phyloP scores from a whole-genome alignment of 2,888 invertebrate genomes.

The Drosophila paracracens region DNA sequence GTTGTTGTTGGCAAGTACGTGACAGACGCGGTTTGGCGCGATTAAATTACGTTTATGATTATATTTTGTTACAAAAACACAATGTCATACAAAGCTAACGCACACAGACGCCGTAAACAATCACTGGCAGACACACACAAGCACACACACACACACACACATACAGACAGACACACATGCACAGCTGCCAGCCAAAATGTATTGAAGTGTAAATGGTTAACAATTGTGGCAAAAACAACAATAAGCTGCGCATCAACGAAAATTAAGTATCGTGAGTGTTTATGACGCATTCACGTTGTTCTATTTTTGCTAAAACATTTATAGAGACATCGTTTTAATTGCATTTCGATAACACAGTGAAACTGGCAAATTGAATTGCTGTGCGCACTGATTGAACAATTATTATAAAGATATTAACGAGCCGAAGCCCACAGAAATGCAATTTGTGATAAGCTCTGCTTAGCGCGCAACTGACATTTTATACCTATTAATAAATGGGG shows the following conservation, averaged over 20 bases:
- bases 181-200: slow-evolving; percentile 65
- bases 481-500: neutral
- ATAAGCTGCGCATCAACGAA: slow-evolving; percentile 35
- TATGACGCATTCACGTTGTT: slow-evolving; percentile 61
- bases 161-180: slow-evolving; percentile 19
- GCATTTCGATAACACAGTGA: slow-evolving; percentile 52
- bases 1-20: slow-evolving; percentile 76
- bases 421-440: neutral
- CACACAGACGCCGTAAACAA: slow-evolving; percentile 65
- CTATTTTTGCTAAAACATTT: slow-evolving; percentile 45
- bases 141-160: slow-evolving; percentile 20
- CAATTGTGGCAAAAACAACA: slow-evolving; percentile 67
- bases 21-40: slow-evolving; percentile 81
- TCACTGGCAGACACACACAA: slow-evolving; percentile 21
- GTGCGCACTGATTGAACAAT: slow-evolving; percentile 12
- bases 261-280: slow-evolving; percentile 50
- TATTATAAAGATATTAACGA: slow-evolving; percentile 9
- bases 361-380: slow-evolving; percentile 23
- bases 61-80: slow-evolving; percentile 77
- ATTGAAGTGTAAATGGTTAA: slow-evolving; percentile 78
- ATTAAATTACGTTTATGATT: slow-evolving; percentile 81
- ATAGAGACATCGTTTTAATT: slow-evolving; percentile 60
- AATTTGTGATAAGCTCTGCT: slow-evolving; percentile 7
- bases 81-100: slow-evolving; percentile 51
- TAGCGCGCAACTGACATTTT: neutral